Percentiles rank a stretch among this genome's conserved stretches.
phyloP scores from a whole-genome alignment of 64 coral and sea anemone genomes.

The Montipora foliosa region DNA sequence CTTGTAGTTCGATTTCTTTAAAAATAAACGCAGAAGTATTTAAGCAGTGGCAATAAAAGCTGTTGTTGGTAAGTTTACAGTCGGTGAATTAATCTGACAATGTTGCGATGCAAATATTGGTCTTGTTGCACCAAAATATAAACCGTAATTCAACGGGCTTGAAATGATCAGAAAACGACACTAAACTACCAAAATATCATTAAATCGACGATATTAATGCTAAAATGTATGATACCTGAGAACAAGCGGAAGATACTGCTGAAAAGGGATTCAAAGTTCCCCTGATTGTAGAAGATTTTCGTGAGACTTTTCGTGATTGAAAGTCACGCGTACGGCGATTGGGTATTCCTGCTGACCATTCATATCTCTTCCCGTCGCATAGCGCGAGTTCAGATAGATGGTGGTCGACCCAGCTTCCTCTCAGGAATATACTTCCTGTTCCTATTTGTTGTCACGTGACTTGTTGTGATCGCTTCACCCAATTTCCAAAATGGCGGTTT shows the following conservation, averaged over 20 bases:
- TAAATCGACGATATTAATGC: background rate
- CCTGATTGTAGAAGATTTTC: too few relatives aligned
- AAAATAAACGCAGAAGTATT: background rate
- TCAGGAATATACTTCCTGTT: background rate
- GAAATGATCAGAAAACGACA: background rate
- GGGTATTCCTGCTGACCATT: conserved; percentile 36
- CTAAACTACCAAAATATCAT: background rate
- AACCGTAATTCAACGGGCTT: background rate
- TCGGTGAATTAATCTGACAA: too few relatives aligned
- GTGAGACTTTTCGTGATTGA: too few relatives aligned
- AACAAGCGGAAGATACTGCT: background rate
- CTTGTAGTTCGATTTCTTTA: too few relatives aligned
- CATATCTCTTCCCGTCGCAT: background rate
- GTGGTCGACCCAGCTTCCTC: conserved; percentile 18
- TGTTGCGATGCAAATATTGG: background rate
- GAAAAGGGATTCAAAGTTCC: background rate
- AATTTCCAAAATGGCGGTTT: conserved; percentile 37
- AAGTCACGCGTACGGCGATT: background rate
- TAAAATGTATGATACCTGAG: background rate
- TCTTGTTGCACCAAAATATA: background rate
- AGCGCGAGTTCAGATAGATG: too few relatives aligned
- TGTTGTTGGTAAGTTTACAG: background rate
- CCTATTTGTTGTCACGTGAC: conserved; percentile 38
- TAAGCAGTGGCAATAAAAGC: background rate
- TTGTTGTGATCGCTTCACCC: conserved; percentile 38